Percentiles rank a stretch among this genome's conserved stretches.
Conservation (phyloP, 2,797 vertebrate genomes). For the Carduelis carduelis region DNA sequence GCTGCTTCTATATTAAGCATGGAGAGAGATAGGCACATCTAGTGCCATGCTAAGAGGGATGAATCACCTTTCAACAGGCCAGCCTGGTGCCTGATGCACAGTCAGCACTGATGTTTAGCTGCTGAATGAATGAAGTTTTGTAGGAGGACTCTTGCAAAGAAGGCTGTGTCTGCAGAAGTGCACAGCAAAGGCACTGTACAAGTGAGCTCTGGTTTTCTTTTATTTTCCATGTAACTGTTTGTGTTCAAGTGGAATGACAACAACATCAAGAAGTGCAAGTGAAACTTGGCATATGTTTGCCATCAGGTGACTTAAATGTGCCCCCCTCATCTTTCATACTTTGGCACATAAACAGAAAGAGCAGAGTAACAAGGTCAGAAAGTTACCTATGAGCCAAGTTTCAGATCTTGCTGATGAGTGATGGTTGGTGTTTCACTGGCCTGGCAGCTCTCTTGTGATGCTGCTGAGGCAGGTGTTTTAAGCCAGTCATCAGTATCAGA, state of each 20-base stretch:
- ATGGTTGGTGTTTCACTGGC: neutral
- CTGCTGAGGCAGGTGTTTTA: constrained; percentile 15
- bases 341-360: constrained; percentile 7
- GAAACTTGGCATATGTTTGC: constrained; percentile 23
- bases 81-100: neutral
- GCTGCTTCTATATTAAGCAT: neutral
- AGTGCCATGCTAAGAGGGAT: neutral
- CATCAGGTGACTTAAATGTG: neutral
- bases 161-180: neutral
- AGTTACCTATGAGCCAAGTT: constrained; percentile 22
- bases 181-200: neutral
- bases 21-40: neutral
- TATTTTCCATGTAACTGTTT: neutral
- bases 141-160: neutral
- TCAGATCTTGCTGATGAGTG: neutral
- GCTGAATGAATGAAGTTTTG: neutral
- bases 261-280: neutral
- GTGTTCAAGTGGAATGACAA: neutral
- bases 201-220: neutral
- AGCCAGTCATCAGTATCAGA: neutral
- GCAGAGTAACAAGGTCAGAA: neutral
- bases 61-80: neutral
- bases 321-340: neutral
- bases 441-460: neutral
- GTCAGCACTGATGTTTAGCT: neutral